phyloP scores from a whole-genome alignment of 1,140 invertebrate genomes.

The Caenorhabditis latens region DNA sequence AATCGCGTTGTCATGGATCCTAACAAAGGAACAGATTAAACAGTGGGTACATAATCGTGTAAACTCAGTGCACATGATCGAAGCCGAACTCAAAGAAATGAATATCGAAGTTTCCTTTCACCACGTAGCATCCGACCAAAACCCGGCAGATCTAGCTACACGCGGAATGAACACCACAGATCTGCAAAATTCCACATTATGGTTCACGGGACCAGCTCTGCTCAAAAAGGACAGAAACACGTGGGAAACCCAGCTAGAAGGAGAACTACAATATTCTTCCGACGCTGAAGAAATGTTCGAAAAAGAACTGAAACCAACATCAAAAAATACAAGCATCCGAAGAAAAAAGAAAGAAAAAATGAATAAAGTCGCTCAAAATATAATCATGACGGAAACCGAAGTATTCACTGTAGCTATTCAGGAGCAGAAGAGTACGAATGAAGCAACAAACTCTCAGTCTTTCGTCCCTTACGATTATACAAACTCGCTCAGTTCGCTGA shows the following conservation, averaged over 20 bases:
- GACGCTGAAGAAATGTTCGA: background rate
- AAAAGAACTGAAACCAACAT: background rate
- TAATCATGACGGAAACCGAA: too few relatives aligned
- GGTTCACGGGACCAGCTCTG: background rate
- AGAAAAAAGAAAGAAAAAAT: background rate
- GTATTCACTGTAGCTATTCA: too few relatives aligned
- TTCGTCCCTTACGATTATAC: too few relatives aligned
- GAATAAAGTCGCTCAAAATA: too few relatives aligned
- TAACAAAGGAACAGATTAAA: background rate
- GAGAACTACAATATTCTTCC: background rate
- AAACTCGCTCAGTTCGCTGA: too few relatives aligned
- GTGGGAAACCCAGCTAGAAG: background rate
- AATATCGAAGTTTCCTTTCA: background rate
- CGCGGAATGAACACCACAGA: background rate
- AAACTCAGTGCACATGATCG: background rate
- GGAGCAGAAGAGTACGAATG: too few relatives aligned
- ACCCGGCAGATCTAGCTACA: conserved; percentile 4
- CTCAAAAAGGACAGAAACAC: background rate
- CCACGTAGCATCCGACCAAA: background rate
- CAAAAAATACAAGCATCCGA: background rate
- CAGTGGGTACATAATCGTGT: background rate
- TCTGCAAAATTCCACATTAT: background rate
- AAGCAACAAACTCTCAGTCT: too few relatives aligned
- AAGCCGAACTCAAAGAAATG: background rate
- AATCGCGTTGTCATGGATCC: background rate